These are phyloP conservation scores for Antennarius striatus DNA, from an alignment of 2,113 vertebrate species.

Conservation along the genomic window DNA sequence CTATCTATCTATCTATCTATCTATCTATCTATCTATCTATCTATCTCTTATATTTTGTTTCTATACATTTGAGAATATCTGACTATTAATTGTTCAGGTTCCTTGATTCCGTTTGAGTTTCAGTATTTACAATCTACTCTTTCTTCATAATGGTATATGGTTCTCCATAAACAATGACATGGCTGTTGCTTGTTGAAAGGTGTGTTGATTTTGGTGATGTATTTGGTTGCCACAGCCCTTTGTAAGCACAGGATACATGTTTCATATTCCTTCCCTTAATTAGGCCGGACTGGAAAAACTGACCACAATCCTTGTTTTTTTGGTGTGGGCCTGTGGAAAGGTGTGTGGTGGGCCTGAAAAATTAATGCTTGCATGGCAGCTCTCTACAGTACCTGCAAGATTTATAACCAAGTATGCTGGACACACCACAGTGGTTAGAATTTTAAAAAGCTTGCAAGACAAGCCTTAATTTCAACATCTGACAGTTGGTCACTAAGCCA, in stretches of 20 bases:
- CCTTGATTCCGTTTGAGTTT: background rate
- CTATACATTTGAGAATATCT: background rate
- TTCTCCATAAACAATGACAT: conserved; percentile 46
- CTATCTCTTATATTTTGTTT: too few species aligned
- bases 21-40: too few species aligned
- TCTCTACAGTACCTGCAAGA: conserved; percentile 62
- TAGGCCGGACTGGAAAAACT: conserved; percentile 75
- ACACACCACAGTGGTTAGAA: conserved; percentile 61
- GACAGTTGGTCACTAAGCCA: conserved; percentile 63
- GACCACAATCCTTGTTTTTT: conserved; percentile 63
- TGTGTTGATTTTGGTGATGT: conserved; percentile 62
- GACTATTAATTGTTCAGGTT: background rate
- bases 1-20: too few species aligned
- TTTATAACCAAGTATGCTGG: conserved; percentile 69
- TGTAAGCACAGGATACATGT: conserved; percentile 62
- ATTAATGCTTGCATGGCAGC: conserved; percentile 68
- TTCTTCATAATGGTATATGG: conserved; percentile 10
- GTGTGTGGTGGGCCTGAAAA: conserved; percentile 65
- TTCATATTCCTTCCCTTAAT: conserved; percentile 71
- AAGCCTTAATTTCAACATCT: conserved; percentile 64
- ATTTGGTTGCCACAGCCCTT: conserved; percentile 57
- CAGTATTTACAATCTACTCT: background rate
- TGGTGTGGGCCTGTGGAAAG: conserved; percentile 60
- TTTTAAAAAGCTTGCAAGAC: conserved; percentile 61
- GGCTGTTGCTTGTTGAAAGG: conserved; percentile 54